Conservation (phyloP, 2,888 invertebrate genomes). For the Hydroisotoma schaefferi region DNA sequence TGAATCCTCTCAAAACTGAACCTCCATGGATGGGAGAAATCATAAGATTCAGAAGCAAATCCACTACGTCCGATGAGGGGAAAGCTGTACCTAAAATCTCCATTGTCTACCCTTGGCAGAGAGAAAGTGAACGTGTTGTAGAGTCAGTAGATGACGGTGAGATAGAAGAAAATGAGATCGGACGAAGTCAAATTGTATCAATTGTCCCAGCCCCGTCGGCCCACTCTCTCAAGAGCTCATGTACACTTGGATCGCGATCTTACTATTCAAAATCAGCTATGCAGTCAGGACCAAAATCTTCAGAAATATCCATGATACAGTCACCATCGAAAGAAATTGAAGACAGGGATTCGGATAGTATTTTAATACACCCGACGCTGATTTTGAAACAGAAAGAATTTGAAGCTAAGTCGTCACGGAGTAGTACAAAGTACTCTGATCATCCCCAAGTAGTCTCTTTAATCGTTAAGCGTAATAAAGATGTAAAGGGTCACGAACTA, state of each 20-base stretch:
- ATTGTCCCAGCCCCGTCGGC: conserved; percentile 19
- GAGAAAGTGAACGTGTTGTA: conserved; percentile 17
- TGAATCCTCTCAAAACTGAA: conserved; percentile 26
- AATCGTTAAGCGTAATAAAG: no score
- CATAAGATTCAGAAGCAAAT: conserved; percentile 34
- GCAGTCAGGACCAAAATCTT: background rate
- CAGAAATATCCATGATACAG: background rate
- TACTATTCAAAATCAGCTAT: background rate
- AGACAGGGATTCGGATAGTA: conserved; percentile 1
- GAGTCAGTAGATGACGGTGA: background rate
- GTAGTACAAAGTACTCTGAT: background rate
- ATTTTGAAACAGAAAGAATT: background rate
- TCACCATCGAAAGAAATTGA: background rate
- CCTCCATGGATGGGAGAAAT: conserved; percentile 47
- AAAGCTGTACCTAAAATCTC: conserved; percentile 40
- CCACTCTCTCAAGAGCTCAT: background rate
- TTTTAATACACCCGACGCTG: conserved; percentile 8
- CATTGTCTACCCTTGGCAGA: conserved; percentile 46
- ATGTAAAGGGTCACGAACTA: background rate
- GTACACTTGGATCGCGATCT: background rate
- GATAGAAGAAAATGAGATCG: background rate
- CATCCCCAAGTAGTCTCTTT: background rate
- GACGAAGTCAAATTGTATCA: conserved; percentile 32
- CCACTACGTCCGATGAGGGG: conserved; percentile 27
- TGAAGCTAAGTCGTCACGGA: background rate